These are phyloP conservation scores for Petrocephalus microphthalmus DNA, from an alignment of 2,113 vertebrate species.

Conservation along the genomic window DNA sequence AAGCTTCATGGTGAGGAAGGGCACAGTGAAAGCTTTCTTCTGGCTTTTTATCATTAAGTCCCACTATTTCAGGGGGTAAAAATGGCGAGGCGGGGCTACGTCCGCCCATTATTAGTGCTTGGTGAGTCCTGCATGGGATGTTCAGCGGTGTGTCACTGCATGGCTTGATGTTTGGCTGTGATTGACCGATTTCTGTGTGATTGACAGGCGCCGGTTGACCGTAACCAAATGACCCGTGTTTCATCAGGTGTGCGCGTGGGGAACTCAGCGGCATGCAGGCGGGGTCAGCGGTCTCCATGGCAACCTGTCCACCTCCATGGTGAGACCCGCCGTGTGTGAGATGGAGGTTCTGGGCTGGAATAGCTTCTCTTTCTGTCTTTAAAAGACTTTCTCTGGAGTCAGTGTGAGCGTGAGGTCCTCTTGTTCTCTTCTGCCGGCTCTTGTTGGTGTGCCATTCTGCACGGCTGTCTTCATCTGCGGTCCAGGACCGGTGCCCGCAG, in stretches of 20 bases:
- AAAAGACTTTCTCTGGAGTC: not conserved
- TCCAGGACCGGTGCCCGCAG: not conserved
- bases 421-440: not conserved
- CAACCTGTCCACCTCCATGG: constrained; percentile 43
- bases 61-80: not conserved
- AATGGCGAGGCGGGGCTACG: not conserved
- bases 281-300: constrained; percentile 40
- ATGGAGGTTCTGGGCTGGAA: constrained; percentile 10
- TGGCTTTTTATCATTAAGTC: not conserved
- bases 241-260: constrained; percentile 42
- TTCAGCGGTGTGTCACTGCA: not conserved
- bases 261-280: constrained; percentile 32
- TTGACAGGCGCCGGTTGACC: constrained; percentile 19
- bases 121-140: not conserved
- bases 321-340: constrained; percentile 36
- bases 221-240: constrained; percentile 37
- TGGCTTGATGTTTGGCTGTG: constrained; percentile 10
- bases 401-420: not conserved
- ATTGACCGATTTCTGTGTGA: constrained; percentile 28
- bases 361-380: not conserved
- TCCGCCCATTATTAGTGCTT: not conserved
- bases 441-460: not conserved
- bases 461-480: not conserved
- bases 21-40: not conserved
- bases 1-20: not conserved